Base-by-base conservation (phyloP, 2,797 vertebrate genomes). In the Tauraco hartlaubi region DNA sequence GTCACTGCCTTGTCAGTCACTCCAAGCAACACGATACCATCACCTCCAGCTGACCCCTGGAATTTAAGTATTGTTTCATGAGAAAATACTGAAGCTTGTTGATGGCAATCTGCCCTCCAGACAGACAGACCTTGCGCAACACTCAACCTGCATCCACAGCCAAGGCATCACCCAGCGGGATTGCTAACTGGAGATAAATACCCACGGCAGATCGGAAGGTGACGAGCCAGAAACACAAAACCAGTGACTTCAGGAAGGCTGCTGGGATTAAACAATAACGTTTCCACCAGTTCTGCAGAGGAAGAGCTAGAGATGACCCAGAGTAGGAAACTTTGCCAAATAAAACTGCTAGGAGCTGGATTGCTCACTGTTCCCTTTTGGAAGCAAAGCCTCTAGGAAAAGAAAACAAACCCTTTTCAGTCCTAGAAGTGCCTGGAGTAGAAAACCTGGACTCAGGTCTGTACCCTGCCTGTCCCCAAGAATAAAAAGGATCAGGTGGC, bases 91-190 rank as follows among this genome's bases (percentile, higher is more conserved):
- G 80, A 61, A 76, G 67, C 52, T 59, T 4, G 67, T 68, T 25
- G 68, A 89, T 85, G 95, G 92, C 88, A 92, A 29, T 3, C 52
- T 33, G 95, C 93, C 94, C 74, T 86, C 46, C 92, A 95, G 95
- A 94, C 94, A 85, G 88, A 88, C 85, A 29, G 83, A 58, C 39
- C 41, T 94, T 94, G 85, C 13, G 0, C 92, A 95, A 96, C 43
- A 25, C 16, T 54, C 2, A 0, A 28, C 20, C 69, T 59, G 51
- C 22, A 7, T 59, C 66, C 82, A 51, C 6, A 51, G 80, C 66
- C 83, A 52, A 63, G 44, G 76, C 72, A 55, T 12, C 12, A 25
- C 43, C 85, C 88, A 7, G 66, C 5, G 1, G 78, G 76, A 56
- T 0, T 6, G 39, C 64, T 37, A 74, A 31, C 14, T 19, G 19